A percentile compares a stretch with the other conserved stretches of the same genome.
phyloP scores from a whole-genome alignment of 2,888 invertebrate genomes.

The Campoletis raptor region DNA sequence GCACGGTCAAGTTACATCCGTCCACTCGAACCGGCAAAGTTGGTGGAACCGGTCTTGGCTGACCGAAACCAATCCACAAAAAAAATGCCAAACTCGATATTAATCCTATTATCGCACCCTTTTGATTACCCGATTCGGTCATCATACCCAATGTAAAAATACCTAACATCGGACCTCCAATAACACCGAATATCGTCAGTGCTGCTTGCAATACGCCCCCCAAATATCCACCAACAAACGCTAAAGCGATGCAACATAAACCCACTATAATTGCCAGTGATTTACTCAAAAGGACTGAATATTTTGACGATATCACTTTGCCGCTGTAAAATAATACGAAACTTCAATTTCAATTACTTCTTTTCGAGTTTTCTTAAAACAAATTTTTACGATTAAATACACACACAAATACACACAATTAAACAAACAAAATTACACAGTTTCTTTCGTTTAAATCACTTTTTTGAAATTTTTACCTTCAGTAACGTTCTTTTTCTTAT shows the following conservation, averaged over 20 bases:
- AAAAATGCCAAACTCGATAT: slow-evolving; percentile 89
- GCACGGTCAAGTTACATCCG: slow-evolving; percentile 85
- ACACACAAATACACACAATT: background rate
- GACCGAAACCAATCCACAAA: slow-evolving; percentile 94
- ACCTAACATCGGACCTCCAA: slow-evolving; percentile 94
- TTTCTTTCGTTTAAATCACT: background rate
- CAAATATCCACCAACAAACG: slow-evolving; percentile 87
- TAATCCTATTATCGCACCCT: slow-evolving; percentile 90
- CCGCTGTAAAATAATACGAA: slow-evolving; percentile 68
- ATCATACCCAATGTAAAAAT: slow-evolving; percentile 95
- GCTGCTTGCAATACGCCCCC: slow-evolving; percentile 95
- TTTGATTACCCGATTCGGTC: slow-evolving; percentile 90
- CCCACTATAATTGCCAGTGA: slow-evolving; percentile 91
- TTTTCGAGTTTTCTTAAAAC: background rate
- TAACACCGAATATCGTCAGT: slow-evolving; percentile 93
- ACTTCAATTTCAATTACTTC: background rate
- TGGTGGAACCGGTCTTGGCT: slow-evolving; percentile 88
- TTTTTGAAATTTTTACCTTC: background rate
- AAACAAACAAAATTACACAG: background rate
- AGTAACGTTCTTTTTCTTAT: background rate
- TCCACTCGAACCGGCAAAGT: slow-evolving; percentile 87
- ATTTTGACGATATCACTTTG: slow-evolving; percentile 66
- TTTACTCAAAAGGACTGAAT: slow-evolving; percentile 84
- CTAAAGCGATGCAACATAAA: slow-evolving; percentile 90
- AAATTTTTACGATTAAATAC: no score